phyloP scores from a whole-genome alignment of 2,888 invertebrate genomes.

The Pristionchus exspectatus region DNA sequence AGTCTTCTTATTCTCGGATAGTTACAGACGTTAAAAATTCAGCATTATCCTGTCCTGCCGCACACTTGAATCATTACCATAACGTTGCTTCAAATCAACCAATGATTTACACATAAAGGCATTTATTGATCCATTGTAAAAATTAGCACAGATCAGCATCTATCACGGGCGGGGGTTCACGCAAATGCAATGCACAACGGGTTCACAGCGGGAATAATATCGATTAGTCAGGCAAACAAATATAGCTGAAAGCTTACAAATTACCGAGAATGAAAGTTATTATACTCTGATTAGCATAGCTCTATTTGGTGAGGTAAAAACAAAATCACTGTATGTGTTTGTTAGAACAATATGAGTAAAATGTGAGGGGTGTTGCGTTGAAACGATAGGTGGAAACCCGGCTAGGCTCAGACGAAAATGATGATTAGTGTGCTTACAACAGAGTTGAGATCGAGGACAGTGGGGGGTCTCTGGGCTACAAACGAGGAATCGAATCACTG shows the following conservation, averaged over 20 bases:
- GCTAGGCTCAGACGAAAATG: background rate
- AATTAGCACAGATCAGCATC: background rate
- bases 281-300: conserved; percentile 34
- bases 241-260: conserved; percentile 17
- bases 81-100: background rate
- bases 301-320: background rate
- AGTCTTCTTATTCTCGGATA: no score
- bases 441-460: background rate
- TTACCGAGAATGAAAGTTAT: conserved; percentile 1
- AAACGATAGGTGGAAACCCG: background rate
- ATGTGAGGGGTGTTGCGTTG: background rate
- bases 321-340: background rate
- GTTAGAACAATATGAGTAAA: conserved; percentile 18
- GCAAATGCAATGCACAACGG: conserved; percentile 33
- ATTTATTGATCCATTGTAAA: conserved; percentile 8
- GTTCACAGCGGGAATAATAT: conserved; percentile 3
- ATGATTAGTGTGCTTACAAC: background rate
- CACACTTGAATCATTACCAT: no score
- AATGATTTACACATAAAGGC: background rate
- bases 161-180: background rate
- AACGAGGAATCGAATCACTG: conserved; percentile 15
- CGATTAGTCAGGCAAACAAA: background rate
- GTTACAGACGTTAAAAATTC: no score
- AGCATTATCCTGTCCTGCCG: no score
- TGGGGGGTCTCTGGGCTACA: background rate